Evolutionary conservation across 1,140 invertebrate species (phyloP).

Genomic region (Zaprionus ornatus): DNA sequence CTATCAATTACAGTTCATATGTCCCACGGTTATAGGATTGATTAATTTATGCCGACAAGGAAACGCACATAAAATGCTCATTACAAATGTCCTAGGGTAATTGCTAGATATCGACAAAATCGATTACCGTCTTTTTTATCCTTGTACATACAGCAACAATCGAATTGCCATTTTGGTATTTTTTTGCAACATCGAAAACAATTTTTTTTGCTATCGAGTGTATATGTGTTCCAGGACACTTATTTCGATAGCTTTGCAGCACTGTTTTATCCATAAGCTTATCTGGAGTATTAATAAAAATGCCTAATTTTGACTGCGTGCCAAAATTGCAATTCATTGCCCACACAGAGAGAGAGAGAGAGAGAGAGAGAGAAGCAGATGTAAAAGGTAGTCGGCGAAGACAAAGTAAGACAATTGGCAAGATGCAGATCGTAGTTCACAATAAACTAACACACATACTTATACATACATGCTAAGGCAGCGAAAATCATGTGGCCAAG

Average conservation of each 20-base stretch:
- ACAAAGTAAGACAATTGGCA: slow-evolving; percentile 21
- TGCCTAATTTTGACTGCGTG: too few species aligned
- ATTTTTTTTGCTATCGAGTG: too few species aligned
- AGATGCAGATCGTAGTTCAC: slow-evolving; percentile 15
- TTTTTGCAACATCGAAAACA: background rate
- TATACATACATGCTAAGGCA: background rate
- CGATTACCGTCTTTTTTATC: background rate
- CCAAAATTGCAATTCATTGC: too few species aligned
- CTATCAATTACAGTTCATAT: slow-evolving; percentile 51
- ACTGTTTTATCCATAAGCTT: too few species aligned
- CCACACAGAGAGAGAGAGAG: too few species aligned
- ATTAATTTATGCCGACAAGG: slow-evolving; percentile 14
- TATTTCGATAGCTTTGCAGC: too few species aligned
- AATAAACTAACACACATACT: slow-evolving; percentile 12
- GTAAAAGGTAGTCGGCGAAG: background rate
- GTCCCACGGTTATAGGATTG: slow-evolving; percentile 66
- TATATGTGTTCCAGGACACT: too few species aligned
- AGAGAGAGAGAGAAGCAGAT: too few species aligned
- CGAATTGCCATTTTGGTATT: background rate
- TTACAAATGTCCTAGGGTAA: background rate
- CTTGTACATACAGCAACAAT: background rate
- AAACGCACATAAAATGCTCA: background rate
- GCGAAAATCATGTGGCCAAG: slow-evolving; percentile 39
- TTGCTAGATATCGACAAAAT: background rate
- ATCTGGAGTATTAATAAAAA: too few species aligned